Evolutionary conservation across 1,140 invertebrate genomes (phyloP), one percentile per base, ranked within the genome.

Genomic region (Spodoptera frugiperda): DNA sequence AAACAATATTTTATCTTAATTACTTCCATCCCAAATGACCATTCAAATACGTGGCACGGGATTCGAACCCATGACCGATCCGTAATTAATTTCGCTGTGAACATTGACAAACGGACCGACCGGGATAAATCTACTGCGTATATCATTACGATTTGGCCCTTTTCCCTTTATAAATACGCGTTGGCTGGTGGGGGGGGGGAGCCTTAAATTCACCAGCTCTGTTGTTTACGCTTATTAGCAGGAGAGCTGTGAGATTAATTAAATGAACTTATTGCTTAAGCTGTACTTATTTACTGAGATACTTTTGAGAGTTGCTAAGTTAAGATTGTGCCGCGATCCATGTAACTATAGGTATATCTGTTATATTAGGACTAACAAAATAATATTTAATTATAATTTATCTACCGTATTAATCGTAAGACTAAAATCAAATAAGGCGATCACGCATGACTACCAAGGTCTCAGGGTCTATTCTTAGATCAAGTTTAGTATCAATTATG

Each of bases 81-180:
- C 78, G 65, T 80, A 80, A 80, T 80, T 80, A 80, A 80, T 80
- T 80, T 80, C 63, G 44, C 78, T 70, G 70, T 80, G 78, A 80
- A 77, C 78, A 80, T 80, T 80, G 78, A 80, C 78, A 80, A 80
- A 80, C 78, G 78, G 78, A 76, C 70, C 75, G 54, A 17, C 61
- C 70, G 70, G 54, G 55, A 80, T 80, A 80, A 77, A 80, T 80
- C 75, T 80, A 77, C 67, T 75, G 67, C 75, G 70, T 77, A 80
- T 80, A 80, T 80, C 76, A 80, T 80, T 80, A 77, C 46, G 55
- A 59, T 49, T 59, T 75, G 21, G 68, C 15, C 72, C 49, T 53
- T 75, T 49, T 63, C 30, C 55, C 30, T 63, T 59, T 67, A 49
- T 67, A 63, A 44, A 63, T 63, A 49, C 61, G 11, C 44, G 44